These are phyloP conservation scores for Pipra filicauda DNA, from an alignment of 2,113 vertebrate species.

Conservation along the genomic window DNA sequence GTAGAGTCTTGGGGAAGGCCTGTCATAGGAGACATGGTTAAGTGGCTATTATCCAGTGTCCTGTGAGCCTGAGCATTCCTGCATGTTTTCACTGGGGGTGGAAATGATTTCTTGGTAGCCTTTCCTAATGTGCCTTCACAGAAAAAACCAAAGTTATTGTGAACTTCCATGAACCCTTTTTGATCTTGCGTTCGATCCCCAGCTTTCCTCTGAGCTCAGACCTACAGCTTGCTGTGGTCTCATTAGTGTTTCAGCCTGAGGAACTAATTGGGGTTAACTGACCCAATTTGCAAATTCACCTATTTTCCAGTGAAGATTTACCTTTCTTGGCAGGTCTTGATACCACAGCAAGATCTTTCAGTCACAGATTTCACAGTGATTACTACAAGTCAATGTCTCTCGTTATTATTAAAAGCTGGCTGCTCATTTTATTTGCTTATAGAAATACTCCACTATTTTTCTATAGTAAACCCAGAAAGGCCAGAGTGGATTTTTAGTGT, in stretches of 20 bases:
- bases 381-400: not conserved
- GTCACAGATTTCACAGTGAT: not conserved
- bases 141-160: not conserved
- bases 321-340: not conserved
- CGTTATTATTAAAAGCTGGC: not conserved
- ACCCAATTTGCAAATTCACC: not conserved
- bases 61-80: not conserved
- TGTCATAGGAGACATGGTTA: not conserved
- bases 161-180: not conserved
- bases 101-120: not conserved
- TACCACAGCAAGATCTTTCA: not conserved
- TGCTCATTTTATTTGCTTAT: not conserved
- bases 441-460: not conserved
- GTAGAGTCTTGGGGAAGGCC: not conserved
- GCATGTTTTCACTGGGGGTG: not conserved
- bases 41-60: not conserved
- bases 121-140: not conserved
- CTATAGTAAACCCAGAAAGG: not conserved
- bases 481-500: not conserved
- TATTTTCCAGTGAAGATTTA: not conserved
- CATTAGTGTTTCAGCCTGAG: not conserved
- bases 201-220: not conserved
- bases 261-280: not conserved
- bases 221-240: not conserved
- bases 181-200: not conserved